Conservation (phyloP, 1,140 invertebrate genomes). For the Meloidogyne hapla region DNA sequence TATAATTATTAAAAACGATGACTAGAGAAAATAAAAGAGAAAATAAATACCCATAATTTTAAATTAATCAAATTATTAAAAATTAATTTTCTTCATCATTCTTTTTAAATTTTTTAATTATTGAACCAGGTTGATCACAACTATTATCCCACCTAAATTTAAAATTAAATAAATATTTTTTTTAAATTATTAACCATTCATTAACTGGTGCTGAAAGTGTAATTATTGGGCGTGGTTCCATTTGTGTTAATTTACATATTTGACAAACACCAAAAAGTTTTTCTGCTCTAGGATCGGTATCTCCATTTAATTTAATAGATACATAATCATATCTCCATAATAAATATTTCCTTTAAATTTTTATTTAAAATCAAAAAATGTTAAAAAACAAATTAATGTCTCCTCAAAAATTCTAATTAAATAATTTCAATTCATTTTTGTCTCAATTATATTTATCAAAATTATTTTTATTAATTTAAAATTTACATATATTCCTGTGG, state of each 20-base stretch:
- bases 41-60: background rate
- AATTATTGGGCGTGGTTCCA: conserved; percentile 14
- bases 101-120: conserved; percentile 9
- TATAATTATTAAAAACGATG: too few species aligned
- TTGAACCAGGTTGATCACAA: conserved; percentile 1
- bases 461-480: conserved; percentile 1
- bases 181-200: conserved; percentile 9
- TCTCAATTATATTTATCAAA: too few species aligned
- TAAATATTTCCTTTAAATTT: conserved; percentile 54
- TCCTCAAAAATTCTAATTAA: too few species aligned
- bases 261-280: conserved; percentile 62
- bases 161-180: conserved; percentile 5
- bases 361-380: too few species aligned
- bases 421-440: too few species aligned
- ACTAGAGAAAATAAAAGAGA: background rate
- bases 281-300: conserved; percentile 50
- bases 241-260: conserved; percentile 47
- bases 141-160: conserved; percentile 20
- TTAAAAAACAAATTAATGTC: too few species aligned
- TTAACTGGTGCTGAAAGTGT: background rate
- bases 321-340: conserved; percentile 52
- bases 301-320: conserved; percentile 51
- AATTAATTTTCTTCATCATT: conserved; percentile 1
- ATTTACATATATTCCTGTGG: conserved; percentile 51
- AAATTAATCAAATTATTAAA: background rate